Conservation (phyloP, 2,113 vertebrate species). For the Cavia porcellus region DNA sequence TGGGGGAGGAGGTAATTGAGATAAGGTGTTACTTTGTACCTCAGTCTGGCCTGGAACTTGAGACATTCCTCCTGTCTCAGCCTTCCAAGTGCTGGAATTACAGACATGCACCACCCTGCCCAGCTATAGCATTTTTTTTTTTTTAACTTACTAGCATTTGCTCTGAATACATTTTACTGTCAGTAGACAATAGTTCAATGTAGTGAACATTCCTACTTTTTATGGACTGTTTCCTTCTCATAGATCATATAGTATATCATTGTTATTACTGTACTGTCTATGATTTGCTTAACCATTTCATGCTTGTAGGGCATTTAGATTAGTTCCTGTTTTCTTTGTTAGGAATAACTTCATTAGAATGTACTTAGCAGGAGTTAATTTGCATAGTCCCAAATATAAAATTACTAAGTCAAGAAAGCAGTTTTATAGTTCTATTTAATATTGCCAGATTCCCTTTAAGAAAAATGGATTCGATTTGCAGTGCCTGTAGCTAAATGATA, state of each 20-base stretch:
- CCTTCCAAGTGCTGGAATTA: not conserved
- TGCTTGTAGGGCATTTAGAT: slow-evolving; percentile 21
- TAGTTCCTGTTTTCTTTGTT: not conserved
- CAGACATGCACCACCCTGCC: not conserved
- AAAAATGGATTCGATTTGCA: slow-evolving; percentile 3
- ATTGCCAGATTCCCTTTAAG: slow-evolving; percentile 22
- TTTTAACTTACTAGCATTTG: not conserved
- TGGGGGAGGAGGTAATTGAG: not conserved
- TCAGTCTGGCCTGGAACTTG: not conserved
- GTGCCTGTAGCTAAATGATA: not conserved
- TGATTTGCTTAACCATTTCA: slow-evolving; percentile 32
- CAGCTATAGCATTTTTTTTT: not conserved
- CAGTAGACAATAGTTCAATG: not conserved
- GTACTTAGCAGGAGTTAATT: slow-evolving; percentile 54
- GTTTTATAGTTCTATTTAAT: slow-evolving; percentile 37
- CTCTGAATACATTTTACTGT: not conserved
- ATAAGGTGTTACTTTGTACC: not conserved
- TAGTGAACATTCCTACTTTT: slow-evolving; percentile 34
- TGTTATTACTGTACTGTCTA: not conserved
- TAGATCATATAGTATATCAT: not conserved
- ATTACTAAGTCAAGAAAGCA: slow-evolving; percentile 28
- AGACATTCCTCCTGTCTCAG: not conserved
- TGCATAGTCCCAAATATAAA: slow-evolving; percentile 41
- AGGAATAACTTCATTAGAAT: slow-evolving; percentile 18
- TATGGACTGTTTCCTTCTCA: slow-evolving; percentile 29